These are phyloP conservation scores for Trachops cirrhosus DNA, from an alignment of 2,797 vertebrate genomes.

Conservation along the genomic window DNA sequence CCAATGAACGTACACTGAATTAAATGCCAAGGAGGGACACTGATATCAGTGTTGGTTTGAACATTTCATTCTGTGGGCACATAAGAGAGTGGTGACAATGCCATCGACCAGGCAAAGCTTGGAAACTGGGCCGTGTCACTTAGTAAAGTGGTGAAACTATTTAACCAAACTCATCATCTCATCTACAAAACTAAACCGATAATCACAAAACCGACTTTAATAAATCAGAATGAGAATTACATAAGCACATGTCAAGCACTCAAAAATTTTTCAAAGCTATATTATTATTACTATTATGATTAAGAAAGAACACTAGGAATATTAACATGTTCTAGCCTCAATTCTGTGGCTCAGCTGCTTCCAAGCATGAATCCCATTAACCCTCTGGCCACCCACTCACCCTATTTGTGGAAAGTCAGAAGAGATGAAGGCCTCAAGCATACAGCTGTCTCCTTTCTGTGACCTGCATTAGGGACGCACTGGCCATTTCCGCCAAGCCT, in stretches of 20 bases:
- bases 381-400: neutral
- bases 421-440: neutral
- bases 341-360: neutral
- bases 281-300: neutral
- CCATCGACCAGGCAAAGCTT: neutral
- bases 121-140: neutral
- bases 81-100: neutral
- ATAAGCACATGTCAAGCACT: neutral
- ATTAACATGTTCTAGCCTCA: neutral
- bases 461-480: neutral
- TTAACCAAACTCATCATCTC: neutral
- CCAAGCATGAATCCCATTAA: neutral
- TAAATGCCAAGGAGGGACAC: neutral
- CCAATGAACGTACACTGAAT: neutral
- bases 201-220: constrained; percentile 3
- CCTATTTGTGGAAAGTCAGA: neutral
- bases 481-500: neutral
- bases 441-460: neutral
- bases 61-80: neutral
- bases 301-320: neutral
- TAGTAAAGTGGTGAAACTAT: neutral
- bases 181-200: neutral
- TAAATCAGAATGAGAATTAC: neutral
- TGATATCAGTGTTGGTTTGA: neutral
- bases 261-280: neutral